A percentile compares a stretch with the other conserved stretches of the same genome.
Evolutionary conservation across 2,113 vertebrate genomes (phyloP).

Genomic region (human (Homo sapiens)): GRCh38 chr14:64716001-64716500

Average conservation of each 20-base stretch:
- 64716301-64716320: neutral
- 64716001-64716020: constrained; percentile 56
- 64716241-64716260: neutral
- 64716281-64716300: neutral
- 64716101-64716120: neutral
- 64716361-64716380: neutral
- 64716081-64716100: constrained; percentile 74
- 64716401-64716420: neutral
- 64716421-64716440: neutral
- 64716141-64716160: neutral
- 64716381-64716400: neutral
- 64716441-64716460: no score
- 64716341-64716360: neutral
- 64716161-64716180: neutral
- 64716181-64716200: neutral
- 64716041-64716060: neutral
- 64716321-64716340: neutral
- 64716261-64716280: neutral
- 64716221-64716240: neutral
- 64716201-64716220: neutral
- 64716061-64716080: constrained; percentile 67
- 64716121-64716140: neutral
- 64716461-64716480: no score
- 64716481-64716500: neutral
- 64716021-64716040: neutral